Conservation (phyloP, 2,113 vertebrate species). For the Oreochromis aureus region DNA sequence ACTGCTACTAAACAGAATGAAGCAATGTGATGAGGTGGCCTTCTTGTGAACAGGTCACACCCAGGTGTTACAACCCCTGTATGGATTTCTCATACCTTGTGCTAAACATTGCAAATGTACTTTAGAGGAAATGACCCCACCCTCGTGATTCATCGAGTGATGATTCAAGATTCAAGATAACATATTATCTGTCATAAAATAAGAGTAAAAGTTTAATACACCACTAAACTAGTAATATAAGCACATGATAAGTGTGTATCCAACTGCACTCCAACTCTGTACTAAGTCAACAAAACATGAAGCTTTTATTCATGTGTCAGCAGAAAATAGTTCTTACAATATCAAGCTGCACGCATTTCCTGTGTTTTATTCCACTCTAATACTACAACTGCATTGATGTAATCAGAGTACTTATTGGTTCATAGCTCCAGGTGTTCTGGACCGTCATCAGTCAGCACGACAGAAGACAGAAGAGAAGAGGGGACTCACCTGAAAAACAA, state of each 20-base stretch:
- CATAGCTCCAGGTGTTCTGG: neutral
- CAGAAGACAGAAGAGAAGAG: neutral
- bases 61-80: neutral
- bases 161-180: neutral
- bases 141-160: neutral
- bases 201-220: neutral
- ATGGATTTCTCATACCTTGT: neutral
- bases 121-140: neutral
- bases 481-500: constrained; percentile 67
- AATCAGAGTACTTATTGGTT: constrained; percentile 47
- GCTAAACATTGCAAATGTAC: constrained; percentile 42
- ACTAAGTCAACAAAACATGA: neutral
- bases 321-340: neutral
- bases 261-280: neutral
- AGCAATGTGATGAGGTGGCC: neutral
- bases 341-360: neutral
- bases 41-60: neutral
- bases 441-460: neutral
- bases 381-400: neutral
- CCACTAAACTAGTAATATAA: neutral
- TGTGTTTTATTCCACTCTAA: neutral
- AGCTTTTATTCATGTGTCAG: neutral
- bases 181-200: neutral
- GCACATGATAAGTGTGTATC: neutral
- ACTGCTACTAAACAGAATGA: neutral